Evolutionary conservation across 2,888 invertebrate genomes (phyloP), one percentile per base, ranked within the genome.

Genomic region (Pherbina coryleti): DNA sequence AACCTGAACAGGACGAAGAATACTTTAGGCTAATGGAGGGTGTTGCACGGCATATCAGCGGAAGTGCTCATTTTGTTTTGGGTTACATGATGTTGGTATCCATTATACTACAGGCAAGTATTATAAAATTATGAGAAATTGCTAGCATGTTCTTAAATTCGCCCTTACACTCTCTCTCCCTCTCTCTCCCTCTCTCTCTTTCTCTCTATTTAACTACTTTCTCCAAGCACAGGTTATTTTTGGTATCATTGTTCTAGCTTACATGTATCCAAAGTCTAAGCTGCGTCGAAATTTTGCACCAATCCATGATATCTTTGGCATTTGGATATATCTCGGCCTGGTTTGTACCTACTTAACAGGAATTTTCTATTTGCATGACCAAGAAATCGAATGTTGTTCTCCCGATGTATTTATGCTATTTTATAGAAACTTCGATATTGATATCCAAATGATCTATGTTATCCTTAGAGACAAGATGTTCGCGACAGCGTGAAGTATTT

Each of bases 231-330:
- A 78, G 78, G 60, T 19, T 3, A 2, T 76, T 25, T 4, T 73
- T n/a, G 78, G 64, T 7, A 0, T 76, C 19, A 28, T 78, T 14
- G 31, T 78, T n/a, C 79, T 79, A 66, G 67, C 75, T 22, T 79
- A 76, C 28, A 73, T 77, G 25, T 77, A 77, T 53, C 64, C 72
- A 31, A 73, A 79, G 37, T 53, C 34, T 25, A 67, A 51, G 22
- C 3, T 77, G 49, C 77, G 80, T 7, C 51, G 62, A 9, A 77
- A 72, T 34, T 67, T 62, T 22, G 80, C 80, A 0, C 80, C 80
- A 1, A 74, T 78, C 66, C 80, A 80, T 28, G 77, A 80, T 44
- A 77, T 80, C 31, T 14, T 76, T 34, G 80, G 80, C 57, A 64
- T 78, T 44, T 80, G 77, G 77, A 51, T 80, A 11, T 78, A 72